Evolutionary conservation across 1,140 invertebrate genomes (phyloP).

Genomic region (Caenorhabditis remanei): DNA sequence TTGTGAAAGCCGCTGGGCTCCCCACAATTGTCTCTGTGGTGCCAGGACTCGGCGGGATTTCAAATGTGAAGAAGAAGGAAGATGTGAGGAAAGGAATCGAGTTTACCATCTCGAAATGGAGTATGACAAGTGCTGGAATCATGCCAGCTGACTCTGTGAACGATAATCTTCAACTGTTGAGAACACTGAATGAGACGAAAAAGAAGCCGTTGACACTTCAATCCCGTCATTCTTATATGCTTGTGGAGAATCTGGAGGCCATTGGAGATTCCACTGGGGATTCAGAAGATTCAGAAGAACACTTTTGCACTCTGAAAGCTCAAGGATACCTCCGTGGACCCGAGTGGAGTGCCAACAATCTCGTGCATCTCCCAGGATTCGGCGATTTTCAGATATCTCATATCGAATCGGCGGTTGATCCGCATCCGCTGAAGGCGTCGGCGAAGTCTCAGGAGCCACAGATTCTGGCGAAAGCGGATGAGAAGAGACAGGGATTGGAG

Average conservation of each 20-base stretch:
- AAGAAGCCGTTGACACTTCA: constrained; percentile 62
- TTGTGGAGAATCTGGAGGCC: constrained; percentile 54
- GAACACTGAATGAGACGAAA: constrained; percentile 57
- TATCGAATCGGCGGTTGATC: constrained; percentile 85
- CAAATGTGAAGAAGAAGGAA: constrained; percentile 58
- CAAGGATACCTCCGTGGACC: constrained; percentile 88
- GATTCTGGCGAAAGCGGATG: neutral
- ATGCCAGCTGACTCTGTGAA: constrained; percentile 58
- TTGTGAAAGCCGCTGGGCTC: constrained; percentile 55
- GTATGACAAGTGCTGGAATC: constrained; percentile 34
- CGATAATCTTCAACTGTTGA: constrained; percentile 54
- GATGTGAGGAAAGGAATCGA: constrained; percentile 59
- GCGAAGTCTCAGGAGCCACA: constrained; percentile 79
- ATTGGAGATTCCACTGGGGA: neutral
- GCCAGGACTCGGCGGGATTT: constrained; percentile 62
- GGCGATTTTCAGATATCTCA: constrained; percentile 91
- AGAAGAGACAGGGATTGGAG: neutral
- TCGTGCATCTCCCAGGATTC: constrained; percentile 90
- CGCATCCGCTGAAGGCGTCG: constrained; percentile 78
- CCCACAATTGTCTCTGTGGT: constrained; percentile 59
- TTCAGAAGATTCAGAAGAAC: constrained; percentile 4
- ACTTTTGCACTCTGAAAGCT: constrained; percentile 56
- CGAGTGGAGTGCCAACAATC: constrained; percentile 86
- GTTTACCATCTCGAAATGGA: constrained; percentile 55
- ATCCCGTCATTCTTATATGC: constrained; percentile 37